Conservation (phyloP, 1,140 invertebrate species). For the Lepidurus arcticus region DNA sequence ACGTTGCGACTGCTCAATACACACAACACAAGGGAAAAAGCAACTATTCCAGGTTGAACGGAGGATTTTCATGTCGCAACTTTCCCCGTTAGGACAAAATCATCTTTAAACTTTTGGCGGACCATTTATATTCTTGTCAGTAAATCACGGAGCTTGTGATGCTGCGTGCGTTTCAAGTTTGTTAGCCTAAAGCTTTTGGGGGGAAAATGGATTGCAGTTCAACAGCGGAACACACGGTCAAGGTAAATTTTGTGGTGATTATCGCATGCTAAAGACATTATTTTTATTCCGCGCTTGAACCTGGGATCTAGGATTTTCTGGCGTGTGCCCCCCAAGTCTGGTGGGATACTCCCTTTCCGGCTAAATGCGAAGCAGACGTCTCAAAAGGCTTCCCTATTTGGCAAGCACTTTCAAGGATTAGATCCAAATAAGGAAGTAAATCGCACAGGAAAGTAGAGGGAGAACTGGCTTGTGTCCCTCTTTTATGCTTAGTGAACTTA, state of each 20-base stretch:
- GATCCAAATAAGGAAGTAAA: constrained; percentile 3
- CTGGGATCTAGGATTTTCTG: background rate
- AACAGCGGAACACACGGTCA: background rate
- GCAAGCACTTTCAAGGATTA: constrained; percentile 19
- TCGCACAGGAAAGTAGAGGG: background rate
- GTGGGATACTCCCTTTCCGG: constrained; percentile 17
- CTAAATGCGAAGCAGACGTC: background rate
- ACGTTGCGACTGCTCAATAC: constrained; percentile 15
- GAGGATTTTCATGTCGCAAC: background rate
- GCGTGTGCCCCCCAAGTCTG: background rate
- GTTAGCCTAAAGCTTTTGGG: background rate
- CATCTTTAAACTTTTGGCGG: background rate
- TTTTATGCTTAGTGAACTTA: background rate
- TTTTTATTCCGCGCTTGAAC: background rate
- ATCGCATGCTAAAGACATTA: background rate
- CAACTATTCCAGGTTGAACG: background rate
- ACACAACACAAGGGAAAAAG: background rate
- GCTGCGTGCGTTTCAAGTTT: background rate
- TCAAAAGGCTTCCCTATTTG: constrained; percentile 5
- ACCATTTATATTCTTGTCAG: no score
- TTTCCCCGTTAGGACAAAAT: background rate
- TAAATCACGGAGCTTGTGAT: no score
- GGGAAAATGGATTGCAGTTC: background rate
- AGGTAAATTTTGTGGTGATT: background rate
- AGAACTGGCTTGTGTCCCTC: background rate